Conservation (phyloP, 2,888 invertebrate species). For the Amphipoea lucens region DNA sequence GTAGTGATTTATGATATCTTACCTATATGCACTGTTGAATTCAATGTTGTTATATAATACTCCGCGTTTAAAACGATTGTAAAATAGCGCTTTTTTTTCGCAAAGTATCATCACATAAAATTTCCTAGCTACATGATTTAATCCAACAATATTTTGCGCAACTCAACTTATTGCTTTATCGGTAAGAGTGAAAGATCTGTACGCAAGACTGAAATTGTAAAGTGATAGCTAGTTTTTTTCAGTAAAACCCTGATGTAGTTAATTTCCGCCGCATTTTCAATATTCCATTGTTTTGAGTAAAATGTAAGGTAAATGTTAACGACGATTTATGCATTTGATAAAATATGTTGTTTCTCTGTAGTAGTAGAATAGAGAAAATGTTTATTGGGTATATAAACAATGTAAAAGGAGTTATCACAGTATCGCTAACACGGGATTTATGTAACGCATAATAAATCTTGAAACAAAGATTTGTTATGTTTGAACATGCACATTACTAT, state of each 20-base stretch:
- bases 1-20: conserved; percentile 70
- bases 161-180: conserved; percentile 58
- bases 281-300: conserved; percentile 57
- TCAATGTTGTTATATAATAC: conserved; percentile 72
- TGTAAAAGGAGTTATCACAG: conserved; percentile 32
- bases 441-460: conserved; percentile 28
- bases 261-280: conserved; percentile 54
- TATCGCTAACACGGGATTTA: conserved; percentile 29
- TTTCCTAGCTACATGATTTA: conserved; percentile 46
- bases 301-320: conserved; percentile 51
- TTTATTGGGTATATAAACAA: conserved; percentile 38
- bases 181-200: conserved; percentile 68
- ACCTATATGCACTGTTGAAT: conserved; percentile 73
- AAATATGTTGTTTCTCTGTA: conserved; percentile 58
- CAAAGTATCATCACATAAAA: conserved; percentile 47
- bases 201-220: conserved; percentile 70
- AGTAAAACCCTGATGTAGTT: conserved; percentile 57
- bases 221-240: conserved; percentile 66
- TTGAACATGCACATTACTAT: conserved; percentile 14
- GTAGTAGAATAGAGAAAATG: conserved; percentile 51
- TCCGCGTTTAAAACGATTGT: conserved; percentile 65
- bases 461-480: conserved; percentile 20
- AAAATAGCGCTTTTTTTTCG: conserved; percentile 52
- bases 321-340: conserved; percentile 50
- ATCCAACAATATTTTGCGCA: conserved; percentile 57